Conservation (phyloP, 2,797 vertebrate genomes). For the Myotis myotis region DNA sequence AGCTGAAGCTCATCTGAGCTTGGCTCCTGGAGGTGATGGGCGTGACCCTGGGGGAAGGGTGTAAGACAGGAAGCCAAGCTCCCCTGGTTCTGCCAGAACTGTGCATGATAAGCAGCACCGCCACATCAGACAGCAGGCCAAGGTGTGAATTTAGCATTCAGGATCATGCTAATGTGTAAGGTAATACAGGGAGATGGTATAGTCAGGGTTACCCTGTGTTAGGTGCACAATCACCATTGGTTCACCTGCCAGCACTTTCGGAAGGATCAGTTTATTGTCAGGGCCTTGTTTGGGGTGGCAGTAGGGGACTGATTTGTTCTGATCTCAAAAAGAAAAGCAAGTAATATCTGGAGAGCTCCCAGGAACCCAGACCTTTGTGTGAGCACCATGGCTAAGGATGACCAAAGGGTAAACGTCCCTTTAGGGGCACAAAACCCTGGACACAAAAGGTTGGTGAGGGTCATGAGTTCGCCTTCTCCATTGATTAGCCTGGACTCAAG, state of each 20-base stretch:
- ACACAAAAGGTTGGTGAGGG: not conserved
- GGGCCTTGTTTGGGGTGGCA: not conserved
- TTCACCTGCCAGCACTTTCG: not conserved
- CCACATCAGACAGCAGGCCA: not conserved
- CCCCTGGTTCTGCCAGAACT: not conserved
- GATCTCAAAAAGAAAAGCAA: not conserved
- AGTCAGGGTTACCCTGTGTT: not conserved
- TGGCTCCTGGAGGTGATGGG: not conserved
- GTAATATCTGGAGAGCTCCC: not conserved
- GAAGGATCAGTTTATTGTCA: not conserved
- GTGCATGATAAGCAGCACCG: not conserved
- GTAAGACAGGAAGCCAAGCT: not conserved
- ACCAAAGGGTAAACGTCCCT: not conserved
- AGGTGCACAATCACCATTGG: not conserved
- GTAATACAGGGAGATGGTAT: rapidly evolving
- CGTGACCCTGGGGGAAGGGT: no score
- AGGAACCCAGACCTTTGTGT: not conserved
- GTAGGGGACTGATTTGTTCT: not conserved
- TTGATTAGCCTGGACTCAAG: not conserved
- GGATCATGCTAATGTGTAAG: not conserved
- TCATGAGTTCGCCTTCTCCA: not conserved
- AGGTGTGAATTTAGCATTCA: not conserved
- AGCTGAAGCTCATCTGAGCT: not conserved
- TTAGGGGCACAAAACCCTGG: not conserved
- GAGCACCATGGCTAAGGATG: not conserved